Evolutionary conservation across 2,888 invertebrate genomes (phyloP).

Genomic region (Sphaerophoria rueppellii): DNA sequence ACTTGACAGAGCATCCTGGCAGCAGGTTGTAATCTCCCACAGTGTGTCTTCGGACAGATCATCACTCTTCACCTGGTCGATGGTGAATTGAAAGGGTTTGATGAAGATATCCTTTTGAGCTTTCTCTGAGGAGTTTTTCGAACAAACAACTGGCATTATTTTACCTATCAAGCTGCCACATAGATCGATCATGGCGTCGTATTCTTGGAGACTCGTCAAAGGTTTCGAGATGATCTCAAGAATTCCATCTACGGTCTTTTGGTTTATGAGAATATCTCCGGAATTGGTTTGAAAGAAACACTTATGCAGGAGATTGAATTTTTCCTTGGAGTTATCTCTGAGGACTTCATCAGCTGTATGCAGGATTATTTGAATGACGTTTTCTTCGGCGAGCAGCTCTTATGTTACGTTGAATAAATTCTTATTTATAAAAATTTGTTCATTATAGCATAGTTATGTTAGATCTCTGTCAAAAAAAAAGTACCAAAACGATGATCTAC

Average conservation of each 20-base stretch:
- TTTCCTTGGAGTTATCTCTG: conserved; percentile 75
- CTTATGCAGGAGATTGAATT: conserved; percentile 80
- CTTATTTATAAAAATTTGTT: too few species aligned
- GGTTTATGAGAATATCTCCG: conserved; percentile 79
- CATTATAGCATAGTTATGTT: too few species aligned
- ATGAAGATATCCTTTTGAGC: conserved; percentile 82
- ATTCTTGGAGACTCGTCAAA: conserved; percentile 73
- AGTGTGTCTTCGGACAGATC: conserved; percentile 83
- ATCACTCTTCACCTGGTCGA: conserved; percentile 79
- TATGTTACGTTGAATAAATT: too few species aligned
- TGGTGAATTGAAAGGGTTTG: conserved; percentile 82
- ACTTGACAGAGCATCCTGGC: conserved; percentile 84
- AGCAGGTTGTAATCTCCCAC: conserved; percentile 84
- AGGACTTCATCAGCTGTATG: conserved; percentile 76
- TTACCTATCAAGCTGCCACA: conserved; percentile 84
- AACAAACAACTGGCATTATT: conserved; percentile 83
- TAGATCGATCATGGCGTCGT: conserved; percentile 81
- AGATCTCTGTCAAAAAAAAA: too few species aligned
- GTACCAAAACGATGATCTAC: too few species aligned
- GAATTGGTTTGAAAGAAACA: conserved; percentile 81
- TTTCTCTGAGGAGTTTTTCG: conserved; percentile 80
- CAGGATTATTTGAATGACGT: conserved; percentile 77
- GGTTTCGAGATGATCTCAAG: conserved; percentile 78
- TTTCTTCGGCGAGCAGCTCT: conserved; percentile 77
- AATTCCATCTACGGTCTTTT: conserved; percentile 78